Conservation (phyloP, 2,797 vertebrate genomes). For the Telmatherina bonti region DNA sequence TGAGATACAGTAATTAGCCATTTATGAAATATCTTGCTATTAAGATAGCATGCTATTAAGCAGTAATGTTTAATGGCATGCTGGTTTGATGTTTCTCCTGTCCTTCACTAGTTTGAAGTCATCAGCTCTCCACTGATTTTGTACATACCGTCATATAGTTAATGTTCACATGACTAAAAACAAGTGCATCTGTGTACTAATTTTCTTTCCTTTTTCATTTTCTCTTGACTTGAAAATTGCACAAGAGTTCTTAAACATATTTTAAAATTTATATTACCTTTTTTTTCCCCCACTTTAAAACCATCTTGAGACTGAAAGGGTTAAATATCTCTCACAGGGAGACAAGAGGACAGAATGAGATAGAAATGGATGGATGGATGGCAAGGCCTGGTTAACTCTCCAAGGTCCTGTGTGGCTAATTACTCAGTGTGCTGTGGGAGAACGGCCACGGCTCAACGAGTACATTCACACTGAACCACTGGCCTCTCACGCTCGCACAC, state of each 20-base stretch:
- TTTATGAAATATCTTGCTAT: neutral
- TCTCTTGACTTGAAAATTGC: conserved; percentile 7
- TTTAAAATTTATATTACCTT: conserved; percentile 34
- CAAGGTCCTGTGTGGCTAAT: conserved; percentile 85
- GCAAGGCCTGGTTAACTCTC: conserved; percentile 81
- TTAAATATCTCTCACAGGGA: conserved; percentile 43
- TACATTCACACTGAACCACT: conserved; percentile 77
- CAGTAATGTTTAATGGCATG: too few species aligned
- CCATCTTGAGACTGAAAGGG: conserved; percentile 38
- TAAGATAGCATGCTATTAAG: too few species aligned
- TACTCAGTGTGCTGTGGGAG: conserved; percentile 80
- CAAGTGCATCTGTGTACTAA: neutral
- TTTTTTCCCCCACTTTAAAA: conserved; percentile 33
- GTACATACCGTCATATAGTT: neutral
- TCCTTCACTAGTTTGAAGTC: neutral
- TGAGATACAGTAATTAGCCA: neutral
- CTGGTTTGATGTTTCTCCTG: too few species aligned
- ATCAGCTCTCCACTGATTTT: neutral
- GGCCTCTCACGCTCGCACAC: conserved; percentile 68
- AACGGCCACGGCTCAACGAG: conserved; percentile 70
- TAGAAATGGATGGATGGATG: conserved; percentile 32
- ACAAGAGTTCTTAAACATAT: conserved; percentile 18
- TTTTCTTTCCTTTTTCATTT: neutral
- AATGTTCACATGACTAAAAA: neutral
- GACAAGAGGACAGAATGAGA: conserved; percentile 27